These are phyloP conservation scores for Eupithecia abbreviata DNA, from an alignment of 2,888 invertebrate species.

Conservation along the genomic window DNA sequence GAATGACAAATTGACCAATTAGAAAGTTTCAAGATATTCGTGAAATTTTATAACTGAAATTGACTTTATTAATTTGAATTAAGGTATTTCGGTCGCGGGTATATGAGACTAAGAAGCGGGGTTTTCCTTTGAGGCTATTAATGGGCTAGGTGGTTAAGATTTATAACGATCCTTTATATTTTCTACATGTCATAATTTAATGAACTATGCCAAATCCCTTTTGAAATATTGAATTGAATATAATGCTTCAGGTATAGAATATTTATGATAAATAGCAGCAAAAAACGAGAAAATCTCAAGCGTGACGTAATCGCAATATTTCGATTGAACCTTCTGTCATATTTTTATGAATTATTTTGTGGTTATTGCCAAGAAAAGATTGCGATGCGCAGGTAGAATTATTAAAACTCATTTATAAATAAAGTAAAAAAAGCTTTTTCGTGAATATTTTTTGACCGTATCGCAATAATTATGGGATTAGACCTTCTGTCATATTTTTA, in stretches of 20 bases:
- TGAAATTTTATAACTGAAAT: background rate
- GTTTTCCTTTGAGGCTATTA: background rate
- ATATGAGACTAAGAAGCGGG: background rate
- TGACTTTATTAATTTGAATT: background rate
- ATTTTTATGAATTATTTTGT: slow-evolving; percentile 32
- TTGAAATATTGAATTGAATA: background rate
- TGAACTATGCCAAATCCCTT: slow-evolving; percentile 6
- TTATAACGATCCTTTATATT: background rate
- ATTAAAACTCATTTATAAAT: slow-evolving; percentile 34
- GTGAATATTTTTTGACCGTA: slow-evolving; percentile 32
- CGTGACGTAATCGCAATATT: slow-evolving; percentile 33
- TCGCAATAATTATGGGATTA: slow-evolving; percentile 24
- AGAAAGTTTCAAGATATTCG: background rate
- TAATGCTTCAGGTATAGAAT: slow-evolving; percentile 7
- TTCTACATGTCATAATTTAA: slow-evolving; percentile 22
- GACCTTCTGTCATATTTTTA: slow-evolving; percentile 38
- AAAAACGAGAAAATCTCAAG: slow-evolving; percentile 26
- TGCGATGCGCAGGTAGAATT: slow-evolving; percentile 35
- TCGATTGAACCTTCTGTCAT: slow-evolving; percentile 35
- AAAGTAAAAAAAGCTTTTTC: slow-evolving; percentile 27
- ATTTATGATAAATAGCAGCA: slow-evolving; percentile 24
- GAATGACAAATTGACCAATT: slow-evolving; percentile 4
- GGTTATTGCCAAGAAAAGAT: slow-evolving; percentile 18
- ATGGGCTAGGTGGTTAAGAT: background rate
- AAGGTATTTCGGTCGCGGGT: background rate